Evolutionary conservation across 2,888 invertebrate species (phyloP).

Genomic region (Sepioteuthis lessoniana): DNA sequence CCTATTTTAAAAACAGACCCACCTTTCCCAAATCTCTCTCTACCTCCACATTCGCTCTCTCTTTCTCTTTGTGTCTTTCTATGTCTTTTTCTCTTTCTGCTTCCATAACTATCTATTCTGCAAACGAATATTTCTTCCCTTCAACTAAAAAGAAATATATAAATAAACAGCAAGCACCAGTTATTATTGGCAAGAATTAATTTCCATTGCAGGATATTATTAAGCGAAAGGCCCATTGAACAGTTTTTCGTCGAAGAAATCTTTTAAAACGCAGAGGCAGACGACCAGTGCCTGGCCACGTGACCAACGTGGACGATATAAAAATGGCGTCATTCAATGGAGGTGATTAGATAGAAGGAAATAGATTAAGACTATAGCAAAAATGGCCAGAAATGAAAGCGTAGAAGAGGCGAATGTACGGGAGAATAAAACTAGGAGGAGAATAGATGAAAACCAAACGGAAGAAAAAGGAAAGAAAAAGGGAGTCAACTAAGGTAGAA

Average conservation of each 20-base stretch:
- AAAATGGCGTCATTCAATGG: background rate
- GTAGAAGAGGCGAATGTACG: too few species aligned
- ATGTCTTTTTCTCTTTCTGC: background rate
- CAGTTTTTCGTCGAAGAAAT: background rate
- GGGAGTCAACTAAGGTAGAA: too few species aligned
- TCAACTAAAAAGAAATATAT: background rate
- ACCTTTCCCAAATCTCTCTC: background rate
- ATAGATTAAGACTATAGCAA: background rate
- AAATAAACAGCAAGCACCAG: background rate
- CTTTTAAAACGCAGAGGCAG: background rate
- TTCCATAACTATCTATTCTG: background rate
- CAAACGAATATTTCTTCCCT: conserved; percentile 2
- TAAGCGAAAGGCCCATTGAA: background rate
- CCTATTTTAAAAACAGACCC: background rate
- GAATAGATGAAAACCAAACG: too few species aligned
- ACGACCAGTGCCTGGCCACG: background rate
- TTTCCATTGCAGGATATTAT: background rate
- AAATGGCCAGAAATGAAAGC: too few species aligned
- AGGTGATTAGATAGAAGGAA: background rate
- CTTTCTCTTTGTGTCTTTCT: too few species aligned
- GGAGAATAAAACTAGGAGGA: too few species aligned
- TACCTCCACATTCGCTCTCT: background rate
- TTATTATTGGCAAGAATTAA: background rate
- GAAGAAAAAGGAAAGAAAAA: too few species aligned
- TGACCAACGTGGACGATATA: background rate